These are phyloP conservation scores for Stegophylla sp. DNA, from an alignment of 2,888 invertebrate genomes.

Conservation along the genomic window DNA sequence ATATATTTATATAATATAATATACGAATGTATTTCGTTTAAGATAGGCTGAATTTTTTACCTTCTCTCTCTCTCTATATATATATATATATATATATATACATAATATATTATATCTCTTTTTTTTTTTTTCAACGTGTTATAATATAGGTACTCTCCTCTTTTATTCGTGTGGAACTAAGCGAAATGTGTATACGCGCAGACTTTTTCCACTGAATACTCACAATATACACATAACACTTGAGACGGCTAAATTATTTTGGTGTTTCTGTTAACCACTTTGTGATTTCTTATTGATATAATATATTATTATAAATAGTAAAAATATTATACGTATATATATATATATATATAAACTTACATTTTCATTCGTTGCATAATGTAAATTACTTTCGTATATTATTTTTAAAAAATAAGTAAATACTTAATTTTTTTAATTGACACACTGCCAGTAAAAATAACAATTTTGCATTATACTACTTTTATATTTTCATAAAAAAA, in stretches of 20 bases:
- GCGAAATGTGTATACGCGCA: slow-evolving; percentile 4
- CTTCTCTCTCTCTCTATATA: neutral
- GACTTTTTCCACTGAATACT: slow-evolving; percentile 13
- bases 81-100: neutral
- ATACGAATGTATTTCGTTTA: slow-evolving; percentile 23
- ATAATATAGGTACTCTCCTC: slow-evolving; percentile 14
- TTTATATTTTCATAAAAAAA: slow-evolving; percentile 59
- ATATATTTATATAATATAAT: slow-evolving; percentile 6
- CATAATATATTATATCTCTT: slow-evolving; percentile 6
- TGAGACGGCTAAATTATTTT: slow-evolving; percentile 46
- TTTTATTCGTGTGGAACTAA: neutral
- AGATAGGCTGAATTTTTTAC: slow-evolving; percentile 26
- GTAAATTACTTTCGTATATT: slow-evolving; percentile 49
- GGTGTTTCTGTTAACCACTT: slow-evolving; percentile 33
- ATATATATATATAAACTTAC: slow-evolving; percentile 22
- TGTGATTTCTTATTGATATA: slow-evolving; percentile 48
- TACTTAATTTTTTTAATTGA: slow-evolving; percentile 57
- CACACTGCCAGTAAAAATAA: slow-evolving; percentile 58
- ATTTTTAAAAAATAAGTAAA: slow-evolving; percentile 52
- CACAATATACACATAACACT: neutral
- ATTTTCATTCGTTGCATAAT: slow-evolving; percentile 37
- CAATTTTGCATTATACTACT: slow-evolving; percentile 58
- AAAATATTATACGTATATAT: too few species aligned
- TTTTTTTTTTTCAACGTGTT: neutral
- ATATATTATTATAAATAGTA: slow-evolving; percentile 14